Evolutionary conservation across 2,797 vertebrate genomes (phyloP).

Genomic region (Zenarchopterus dispar): DNA sequence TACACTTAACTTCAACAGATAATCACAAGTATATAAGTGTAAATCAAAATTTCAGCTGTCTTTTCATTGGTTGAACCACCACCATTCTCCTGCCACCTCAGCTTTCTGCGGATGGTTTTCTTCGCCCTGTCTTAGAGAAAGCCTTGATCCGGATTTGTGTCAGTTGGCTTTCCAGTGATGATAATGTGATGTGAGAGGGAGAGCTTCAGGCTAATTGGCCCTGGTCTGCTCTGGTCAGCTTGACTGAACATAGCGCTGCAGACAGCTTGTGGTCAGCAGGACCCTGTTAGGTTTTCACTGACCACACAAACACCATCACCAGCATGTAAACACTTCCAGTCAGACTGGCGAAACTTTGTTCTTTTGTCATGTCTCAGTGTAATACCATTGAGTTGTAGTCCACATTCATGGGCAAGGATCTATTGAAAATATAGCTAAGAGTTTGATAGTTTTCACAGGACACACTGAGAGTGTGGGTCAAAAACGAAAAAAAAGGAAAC

Average conservation of each 20-base stretch:
- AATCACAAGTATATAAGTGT: not conserved
- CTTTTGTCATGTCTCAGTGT: slow-evolving; percentile 24
- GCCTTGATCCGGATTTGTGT: slow-evolving; percentile 47
- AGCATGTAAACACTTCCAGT: slow-evolving; percentile 42
- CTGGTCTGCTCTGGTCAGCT: slow-evolving; percentile 53
- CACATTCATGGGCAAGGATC: not conserved
- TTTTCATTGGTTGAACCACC: not conserved
- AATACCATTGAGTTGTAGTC: slow-evolving; percentile 15
- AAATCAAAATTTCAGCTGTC: slow-evolving; percentile 6
- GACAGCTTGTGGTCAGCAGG: slow-evolving; percentile 62
- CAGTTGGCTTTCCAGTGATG: slow-evolving; percentile 53
- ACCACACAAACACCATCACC: slow-evolving; percentile 42
- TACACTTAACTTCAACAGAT: not conserved
- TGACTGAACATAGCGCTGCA: slow-evolving; percentile 55
- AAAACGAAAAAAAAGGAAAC: slow-evolving; percentile 8
- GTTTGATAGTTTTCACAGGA: slow-evolving; percentile 21
- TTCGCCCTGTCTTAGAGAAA: slow-evolving; percentile 23
- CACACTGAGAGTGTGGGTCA: not conserved
- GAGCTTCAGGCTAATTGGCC: slow-evolving; percentile 68
- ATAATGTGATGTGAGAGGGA: slow-evolving; percentile 69
- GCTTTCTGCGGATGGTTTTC: slow-evolving; percentile 1
- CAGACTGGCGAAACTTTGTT: slow-evolving; percentile 1
- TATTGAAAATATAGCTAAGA: not conserved
- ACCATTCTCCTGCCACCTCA: slow-evolving; percentile 12
- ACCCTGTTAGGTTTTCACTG: slow-evolving; percentile 53